Evolutionary conservation across 2,113 vertebrate genomes (phyloP).

Genomic region (Bujurquina vittata): DNA sequence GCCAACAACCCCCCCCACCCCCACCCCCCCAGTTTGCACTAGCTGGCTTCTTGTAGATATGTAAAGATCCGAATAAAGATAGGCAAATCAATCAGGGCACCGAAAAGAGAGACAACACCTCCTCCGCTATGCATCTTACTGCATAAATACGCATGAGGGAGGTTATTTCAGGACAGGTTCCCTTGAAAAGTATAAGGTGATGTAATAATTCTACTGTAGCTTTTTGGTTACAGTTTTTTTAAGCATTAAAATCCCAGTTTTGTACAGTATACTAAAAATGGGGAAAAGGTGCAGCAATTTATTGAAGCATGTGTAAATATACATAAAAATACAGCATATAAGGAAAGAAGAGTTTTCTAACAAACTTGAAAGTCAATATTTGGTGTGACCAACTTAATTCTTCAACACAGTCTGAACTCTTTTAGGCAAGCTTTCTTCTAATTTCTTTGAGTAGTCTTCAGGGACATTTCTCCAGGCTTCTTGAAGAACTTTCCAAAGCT

Average conservation of each 20-base stretch:
- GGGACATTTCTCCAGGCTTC: neutral
- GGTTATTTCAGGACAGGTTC: slow-evolving; percentile 52
- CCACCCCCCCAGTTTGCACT: slow-evolving; percentile 21
- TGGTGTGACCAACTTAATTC: neutral
- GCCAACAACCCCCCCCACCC: too few species aligned
- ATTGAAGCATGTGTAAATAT: neutral
- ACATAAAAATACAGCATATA: neutral
- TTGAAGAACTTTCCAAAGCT: neutral
- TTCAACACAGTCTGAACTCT: neutral
- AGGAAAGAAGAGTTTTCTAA: neutral
- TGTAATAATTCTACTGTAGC: neutral
- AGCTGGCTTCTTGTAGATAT: slow-evolving; percentile 47
- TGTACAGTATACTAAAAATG: neutral
- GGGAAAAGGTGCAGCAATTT: neutral
- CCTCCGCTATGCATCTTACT: slow-evolving; percentile 9
- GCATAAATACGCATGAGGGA: slow-evolving; percentile 31
- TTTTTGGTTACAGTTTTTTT: neutral
- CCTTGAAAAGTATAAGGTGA: slow-evolving; percentile 23
- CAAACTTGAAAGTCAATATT: neutral
- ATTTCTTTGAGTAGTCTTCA: neutral
- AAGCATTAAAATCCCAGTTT: neutral
- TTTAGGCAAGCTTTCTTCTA: neutral
- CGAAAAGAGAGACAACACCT: slow-evolving; percentile 20
- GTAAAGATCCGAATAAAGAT: slow-evolving; percentile 66
- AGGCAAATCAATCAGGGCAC: slow-evolving; percentile 57